Base-by-base conservation (phyloP, 2,113 vertebrate genomes). In the Spea multiplicata region DNA sequence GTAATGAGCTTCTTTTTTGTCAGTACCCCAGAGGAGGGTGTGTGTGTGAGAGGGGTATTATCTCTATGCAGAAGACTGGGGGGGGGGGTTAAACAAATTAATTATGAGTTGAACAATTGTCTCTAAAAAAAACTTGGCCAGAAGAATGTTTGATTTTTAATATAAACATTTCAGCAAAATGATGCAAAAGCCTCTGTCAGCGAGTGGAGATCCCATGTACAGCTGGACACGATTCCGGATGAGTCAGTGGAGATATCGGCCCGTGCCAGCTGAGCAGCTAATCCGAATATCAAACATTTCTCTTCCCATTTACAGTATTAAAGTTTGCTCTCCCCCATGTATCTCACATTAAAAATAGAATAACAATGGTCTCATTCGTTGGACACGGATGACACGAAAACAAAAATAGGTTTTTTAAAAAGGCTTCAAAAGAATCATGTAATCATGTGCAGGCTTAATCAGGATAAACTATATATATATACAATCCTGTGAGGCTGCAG, bases 371-470 rank as follows among this genome's bases (percentile, higher is more conserved):
- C 78, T 74, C 78, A 80, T 80, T 74, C 50, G 78, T 74, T 80
- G 78, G 78, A 80, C 52, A 67, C 71, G 68, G 78, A 80, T 80
- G 71, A 80, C 78, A 80, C 64, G 30, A 68, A 79, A 74, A 80
- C 64, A 74, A 80, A 74, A 80, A 80, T 74, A 80, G 71, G 71
- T 73, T 74, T 68, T 13, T 64, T 30, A 30, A 55, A 50, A 73
- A 80, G 44, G 71, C 78, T 80, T 80, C 78, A 80, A 80, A 80
- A 80, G 78, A 55, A 80, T 45, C 47, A 73, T 17, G 71, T 80
- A 80, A 80, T 80, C 78, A 80, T 80, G 71, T 80, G 62, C 78
- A 80, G 78, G 64, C 78, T 80, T 80, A 74, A 80, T 80, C 78
- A 48, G 71, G 71, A 80, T 80, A 80, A 80, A 80, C 78, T 80